These are phyloP conservation scores for Trichoplusia ni DNA, from an alignment of 1,140 invertebrate genomes.

Conservation along the genomic window DNA sequence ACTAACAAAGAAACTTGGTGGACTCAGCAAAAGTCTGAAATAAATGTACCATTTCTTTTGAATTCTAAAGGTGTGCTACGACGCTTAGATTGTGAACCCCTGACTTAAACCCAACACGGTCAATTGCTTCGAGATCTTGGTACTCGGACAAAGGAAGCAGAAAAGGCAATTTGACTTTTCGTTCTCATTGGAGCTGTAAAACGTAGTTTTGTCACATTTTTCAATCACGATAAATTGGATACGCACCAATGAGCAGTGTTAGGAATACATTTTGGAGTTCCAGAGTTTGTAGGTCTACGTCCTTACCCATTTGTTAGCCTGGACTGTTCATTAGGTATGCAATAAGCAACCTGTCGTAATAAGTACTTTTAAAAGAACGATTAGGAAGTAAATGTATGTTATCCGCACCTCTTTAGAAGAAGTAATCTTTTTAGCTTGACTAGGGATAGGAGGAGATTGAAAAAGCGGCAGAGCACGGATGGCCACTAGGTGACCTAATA, in stretches of 20 bases:
- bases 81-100: not conserved
- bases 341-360: too few relatives aligned
- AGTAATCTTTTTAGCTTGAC: too few relatives aligned
- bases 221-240: conserved; percentile 12
- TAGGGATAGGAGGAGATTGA: too few relatives aligned
- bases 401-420: too few relatives aligned
- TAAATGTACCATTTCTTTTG: not conserved
- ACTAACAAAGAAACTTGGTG: not conserved
- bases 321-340: too few relatives aligned
- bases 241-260: not conserved
- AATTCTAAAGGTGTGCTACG: not conserved
- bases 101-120: not conserved
- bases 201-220: not conserved
- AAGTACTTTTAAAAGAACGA: too few relatives aligned
- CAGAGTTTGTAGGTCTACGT: too few relatives aligned
- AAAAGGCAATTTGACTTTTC: conserved; percentile 10
- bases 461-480: too few relatives aligned
- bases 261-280: too few relatives aligned
- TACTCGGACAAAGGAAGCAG: not conserved
- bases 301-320: too few relatives aligned
- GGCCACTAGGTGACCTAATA: too few relatives aligned
- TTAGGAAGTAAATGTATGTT: too few relatives aligned
- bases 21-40: not conserved
- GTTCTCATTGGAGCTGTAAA: not conserved
- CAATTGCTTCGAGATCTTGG: conserved; percentile 9